Evolutionary conservation across 53 echinoderm and acorn worm species (phyloP).

Genomic region (Antedon mediterranea): DNA sequence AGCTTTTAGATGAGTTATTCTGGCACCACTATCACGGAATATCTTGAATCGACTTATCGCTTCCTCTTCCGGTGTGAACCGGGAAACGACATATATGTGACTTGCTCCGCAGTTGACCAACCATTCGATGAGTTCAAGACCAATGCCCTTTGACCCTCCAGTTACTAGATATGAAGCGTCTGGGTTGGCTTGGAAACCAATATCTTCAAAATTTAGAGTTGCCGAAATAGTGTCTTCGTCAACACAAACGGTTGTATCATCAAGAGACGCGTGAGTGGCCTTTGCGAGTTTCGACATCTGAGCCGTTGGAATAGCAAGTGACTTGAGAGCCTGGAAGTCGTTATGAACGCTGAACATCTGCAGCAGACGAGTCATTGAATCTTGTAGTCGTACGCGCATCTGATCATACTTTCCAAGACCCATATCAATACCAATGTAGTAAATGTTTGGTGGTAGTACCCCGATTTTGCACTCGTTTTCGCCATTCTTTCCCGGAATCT

Average conservation of each 20-base stretch:
- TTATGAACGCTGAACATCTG: slow-evolving; percentile 95
- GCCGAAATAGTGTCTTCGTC: slow-evolving; percentile 81
- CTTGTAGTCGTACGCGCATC: slow-evolving; percentile 77
- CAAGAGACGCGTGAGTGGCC: slow-evolving; percentile 65
- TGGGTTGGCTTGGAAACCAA: slow-evolving; percentile 53
- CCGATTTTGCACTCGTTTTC: slow-evolving; percentile 48
- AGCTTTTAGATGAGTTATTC: slow-evolving; percentile 65
- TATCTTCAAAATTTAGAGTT: slow-evolving; percentile 82
- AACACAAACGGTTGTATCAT: slow-evolving; percentile 71
- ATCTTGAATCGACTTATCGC: slow-evolving; percentile 65
- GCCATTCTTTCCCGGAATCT: slow-evolving; percentile 64
- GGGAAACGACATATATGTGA: slow-evolving; percentile 74
- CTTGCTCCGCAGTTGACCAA: slow-evolving; percentile 72
- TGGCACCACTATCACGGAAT: slow-evolving; percentile 69
- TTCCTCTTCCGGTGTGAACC: slow-evolving; percentile 73
- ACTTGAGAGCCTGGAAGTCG: slow-evolving; percentile 86
- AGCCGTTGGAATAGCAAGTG: slow-evolving; percentile 77
- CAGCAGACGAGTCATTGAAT: slow-evolving; percentile 79
- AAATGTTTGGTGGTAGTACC: slow-evolving; percentile 72
- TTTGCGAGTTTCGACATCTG: slow-evolving; percentile 79
- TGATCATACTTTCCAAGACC: slow-evolving; percentile 68
- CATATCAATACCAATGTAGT: slow-evolving; percentile 86
- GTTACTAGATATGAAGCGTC: slow-evolving; percentile 79
- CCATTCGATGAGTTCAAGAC: slow-evolving; percentile 77
- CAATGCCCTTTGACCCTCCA: slow-evolving; percentile 84